Base-by-base conservation (phyloP, 2,888 invertebrate species). In the Disparrhopalites patrizii region DNA sequence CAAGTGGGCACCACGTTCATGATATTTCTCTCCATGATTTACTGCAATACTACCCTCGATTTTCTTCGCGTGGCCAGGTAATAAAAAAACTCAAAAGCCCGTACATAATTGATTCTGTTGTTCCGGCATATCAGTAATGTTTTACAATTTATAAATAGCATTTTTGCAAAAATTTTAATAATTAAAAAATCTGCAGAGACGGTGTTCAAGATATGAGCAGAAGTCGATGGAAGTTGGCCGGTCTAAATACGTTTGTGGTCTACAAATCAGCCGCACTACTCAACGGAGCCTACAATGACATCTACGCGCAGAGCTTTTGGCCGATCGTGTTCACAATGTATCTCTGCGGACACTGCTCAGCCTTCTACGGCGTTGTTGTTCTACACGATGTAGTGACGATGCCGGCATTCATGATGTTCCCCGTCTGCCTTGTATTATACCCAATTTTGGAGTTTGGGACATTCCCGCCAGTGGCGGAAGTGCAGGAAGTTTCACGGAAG, bases 341-440 rank as follows among this genome's bases (percentile, higher is more conserved):
- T 27, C 13, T 52, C 2, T 52, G 52, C 10, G 52, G 52, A 4
- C 52, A 52, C 27, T 25, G 52, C 28, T 10, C 28, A n/a, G 52
- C 27, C 2, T 5, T 52, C 4, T 52, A 52, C n/a, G 52, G 52
- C 13, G 52, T 28, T 3, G 52, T 52, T 8, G 10, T 13, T n/a
- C 27, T 52, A 7, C 52, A 52, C 27, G 27, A 10, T 10, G 4
- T 15, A n/a, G 28, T 52, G 1, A 27, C 52, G 27, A 25, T 52
- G 52, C 52, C 52, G 1, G 52, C 52, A 7, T 52, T 52, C 27
- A 10, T 52, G 28, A 52, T 52, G 3, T 52, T 52, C 13, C 52
- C 52, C 1, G 15, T 52, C 27, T 28, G 28, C 5, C 25, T 52
- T 5, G 7, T 8, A n/a, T 52, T 52, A n/a, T 52, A 52, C 27